Evolutionary conservation across 2,797 vertebrate species (phyloP).

Genomic region (Falco novaeseelandiae): DNA sequence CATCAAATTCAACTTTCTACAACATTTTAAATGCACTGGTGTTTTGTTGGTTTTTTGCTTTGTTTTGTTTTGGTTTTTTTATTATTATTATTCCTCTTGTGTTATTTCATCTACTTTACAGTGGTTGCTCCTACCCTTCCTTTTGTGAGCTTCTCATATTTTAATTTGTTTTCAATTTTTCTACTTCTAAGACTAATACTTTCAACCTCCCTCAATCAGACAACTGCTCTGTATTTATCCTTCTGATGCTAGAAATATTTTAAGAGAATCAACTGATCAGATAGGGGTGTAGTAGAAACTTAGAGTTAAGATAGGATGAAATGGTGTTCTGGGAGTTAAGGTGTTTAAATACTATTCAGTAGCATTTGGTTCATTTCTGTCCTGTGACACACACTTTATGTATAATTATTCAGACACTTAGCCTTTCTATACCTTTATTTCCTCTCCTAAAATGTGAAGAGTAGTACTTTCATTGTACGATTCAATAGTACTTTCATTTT

Average conservation of each 20-base stretch:
- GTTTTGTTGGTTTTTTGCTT: too few relatives aligned
- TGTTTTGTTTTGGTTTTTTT: neutral
- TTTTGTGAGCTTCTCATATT: neutral
- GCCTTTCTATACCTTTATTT: neutral
- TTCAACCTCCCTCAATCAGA: neutral
- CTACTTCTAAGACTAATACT: neutral
- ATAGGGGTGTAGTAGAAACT: neutral
- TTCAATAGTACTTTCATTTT: neutral
- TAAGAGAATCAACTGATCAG: neutral
- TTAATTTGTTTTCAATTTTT: neutral
- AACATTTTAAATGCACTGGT: neutral
- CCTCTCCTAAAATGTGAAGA: neutral
- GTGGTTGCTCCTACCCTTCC: neutral
- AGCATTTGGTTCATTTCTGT: neutral
- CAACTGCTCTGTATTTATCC: neutral
- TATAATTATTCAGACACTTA: neutral
- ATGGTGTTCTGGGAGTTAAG: neutral
- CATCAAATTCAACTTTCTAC: neutral
- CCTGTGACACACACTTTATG: neutral
- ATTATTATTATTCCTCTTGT: neutral
- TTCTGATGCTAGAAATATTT: neutral
- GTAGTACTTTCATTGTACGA: neutral
- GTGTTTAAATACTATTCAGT: neutral
- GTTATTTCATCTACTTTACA: neutral
- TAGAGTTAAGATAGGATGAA: neutral